Conservation (phyloP, 1,140 invertebrate species). For the Drosophila trapezifrons region DNA sequence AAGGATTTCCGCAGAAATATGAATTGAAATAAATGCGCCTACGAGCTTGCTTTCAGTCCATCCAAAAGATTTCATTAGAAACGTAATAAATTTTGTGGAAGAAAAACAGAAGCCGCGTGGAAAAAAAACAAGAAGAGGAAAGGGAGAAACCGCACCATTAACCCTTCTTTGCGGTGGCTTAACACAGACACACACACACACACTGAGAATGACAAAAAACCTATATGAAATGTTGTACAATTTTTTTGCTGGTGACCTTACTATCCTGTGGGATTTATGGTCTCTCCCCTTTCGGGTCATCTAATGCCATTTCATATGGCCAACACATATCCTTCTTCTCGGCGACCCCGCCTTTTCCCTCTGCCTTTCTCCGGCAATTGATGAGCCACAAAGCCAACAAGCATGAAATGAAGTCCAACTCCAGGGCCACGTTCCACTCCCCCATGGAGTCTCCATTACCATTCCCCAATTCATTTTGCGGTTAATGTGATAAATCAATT, state of each 20-base stretch:
- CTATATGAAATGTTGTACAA: conserved; percentile 46
- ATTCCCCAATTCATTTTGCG: conserved; percentile 61
- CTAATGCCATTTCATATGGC: conserved; percentile 73
- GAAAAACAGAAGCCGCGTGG: not conserved
- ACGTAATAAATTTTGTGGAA: conserved; percentile 68
- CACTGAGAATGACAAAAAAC: conserved; percentile 1
- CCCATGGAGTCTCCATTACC: conserved; percentile 18
- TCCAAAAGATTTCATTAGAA: conserved; percentile 69
- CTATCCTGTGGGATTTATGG: conserved; percentile 65
- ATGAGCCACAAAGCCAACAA: conserved; percentile 81
- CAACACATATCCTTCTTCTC: conserved; percentile 37
- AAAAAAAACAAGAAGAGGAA: conserved; percentile 6
- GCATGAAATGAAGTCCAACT: conserved; percentile 79
- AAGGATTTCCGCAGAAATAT: conserved; percentile 65
- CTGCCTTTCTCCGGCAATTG: conserved; percentile 55
- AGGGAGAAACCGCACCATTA: conserved; percentile 62
- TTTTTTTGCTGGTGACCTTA: conserved; percentile 59
- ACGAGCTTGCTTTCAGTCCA: conserved; percentile 48
- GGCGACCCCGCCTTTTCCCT: conserved; percentile 13
- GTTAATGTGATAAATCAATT: conserved; percentile 83
- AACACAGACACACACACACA: conserved; percentile 29
- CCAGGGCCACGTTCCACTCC: not conserved
- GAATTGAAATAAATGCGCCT: conserved; percentile 82
- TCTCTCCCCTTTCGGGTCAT: conserved; percentile 62
- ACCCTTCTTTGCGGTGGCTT: conserved; percentile 76